phyloP scores from a whole-genome alignment of 2,797 vertebrate species.

The Chelmon rostratus region DNA sequence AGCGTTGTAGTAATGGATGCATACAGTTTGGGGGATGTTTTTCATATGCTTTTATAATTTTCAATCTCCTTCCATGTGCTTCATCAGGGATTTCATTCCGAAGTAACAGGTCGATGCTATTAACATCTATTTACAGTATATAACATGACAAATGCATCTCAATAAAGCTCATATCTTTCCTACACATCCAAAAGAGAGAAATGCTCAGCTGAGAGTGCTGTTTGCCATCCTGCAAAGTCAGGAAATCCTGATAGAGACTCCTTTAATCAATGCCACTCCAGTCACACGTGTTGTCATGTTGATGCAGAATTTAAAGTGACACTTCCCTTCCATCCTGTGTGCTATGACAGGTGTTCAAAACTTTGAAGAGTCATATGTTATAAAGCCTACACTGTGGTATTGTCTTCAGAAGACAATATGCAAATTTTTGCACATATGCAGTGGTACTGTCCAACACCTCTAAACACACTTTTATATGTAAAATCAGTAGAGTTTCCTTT shows the following conservation, averaged over 20 bases:
- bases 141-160: constrained; percentile 35
- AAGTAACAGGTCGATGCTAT: constrained; percentile 1
- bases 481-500: no score
- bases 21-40: neutral
- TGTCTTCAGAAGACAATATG: neutral
- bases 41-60: neutral
- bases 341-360: constrained; percentile 6
- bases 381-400: neutral
- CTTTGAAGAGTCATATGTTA: neutral
- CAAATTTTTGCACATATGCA: no score
- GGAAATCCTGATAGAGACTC: constrained; percentile 52
- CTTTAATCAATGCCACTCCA: constrained; percentile 80
- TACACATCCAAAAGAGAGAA: constrained; percentile 3
- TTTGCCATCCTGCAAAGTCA: constrained; percentile 77
- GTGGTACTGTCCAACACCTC: no score
- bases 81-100: neutral
- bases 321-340: constrained; percentile 17
- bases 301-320: constrained; percentile 72
- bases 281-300: constrained; percentile 77
- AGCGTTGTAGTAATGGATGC: constrained; percentile 2
- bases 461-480: no score
- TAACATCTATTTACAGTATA: constrained; percentile 19
- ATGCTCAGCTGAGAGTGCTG: constrained; percentile 71
- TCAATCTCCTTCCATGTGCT: neutral
- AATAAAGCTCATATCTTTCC: constrained; percentile 33